A percentile compares a stretch with the other conserved stretches of the same genome.
Conservation (phyloP, 2,797 vertebrate species). For the Chiroxiphia lanceolata region DNA sequence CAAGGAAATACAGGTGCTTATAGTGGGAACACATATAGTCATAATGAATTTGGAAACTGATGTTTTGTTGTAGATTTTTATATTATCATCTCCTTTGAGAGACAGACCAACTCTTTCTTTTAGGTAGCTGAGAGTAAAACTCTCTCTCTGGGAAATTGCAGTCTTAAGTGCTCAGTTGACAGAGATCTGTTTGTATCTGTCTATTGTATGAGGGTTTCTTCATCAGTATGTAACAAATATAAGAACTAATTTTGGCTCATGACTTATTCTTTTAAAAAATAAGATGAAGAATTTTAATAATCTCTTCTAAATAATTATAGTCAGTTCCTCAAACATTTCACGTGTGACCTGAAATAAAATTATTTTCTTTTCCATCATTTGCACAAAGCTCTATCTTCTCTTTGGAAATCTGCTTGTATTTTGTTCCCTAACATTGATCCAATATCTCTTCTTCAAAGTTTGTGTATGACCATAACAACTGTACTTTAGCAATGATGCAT, state of each 20-base stretch:
- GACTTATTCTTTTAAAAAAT: not conserved
- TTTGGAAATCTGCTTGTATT: not conserved
- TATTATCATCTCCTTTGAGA: not conserved
- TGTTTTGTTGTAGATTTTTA: not conserved
- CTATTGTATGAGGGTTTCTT: not conserved
- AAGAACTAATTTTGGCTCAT: not conserved
- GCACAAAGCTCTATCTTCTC: not conserved
- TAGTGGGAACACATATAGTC: not conserved
- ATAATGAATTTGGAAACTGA: not conserved
- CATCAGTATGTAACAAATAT: not conserved
- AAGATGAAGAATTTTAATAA: not conserved
- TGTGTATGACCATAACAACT: not conserved
- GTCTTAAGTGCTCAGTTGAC: not conserved
- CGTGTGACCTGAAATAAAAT: not conserved
- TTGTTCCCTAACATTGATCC: not conserved
- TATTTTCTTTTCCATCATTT: not conserved
- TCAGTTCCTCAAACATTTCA: not conserved
- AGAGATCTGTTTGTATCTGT: not conserved
- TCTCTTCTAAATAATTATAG: not conserved
- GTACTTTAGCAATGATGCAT: not conserved
- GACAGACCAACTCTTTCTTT: not conserved
- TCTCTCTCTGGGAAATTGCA: not conserved
- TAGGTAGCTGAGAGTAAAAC: not conserved
- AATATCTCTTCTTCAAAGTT: not conserved
- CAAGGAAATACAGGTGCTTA: not conserved